phyloP scores from a whole-genome alignment of 2,888 invertebrate genomes.

The Cosmopolites sordidus region DNA sequence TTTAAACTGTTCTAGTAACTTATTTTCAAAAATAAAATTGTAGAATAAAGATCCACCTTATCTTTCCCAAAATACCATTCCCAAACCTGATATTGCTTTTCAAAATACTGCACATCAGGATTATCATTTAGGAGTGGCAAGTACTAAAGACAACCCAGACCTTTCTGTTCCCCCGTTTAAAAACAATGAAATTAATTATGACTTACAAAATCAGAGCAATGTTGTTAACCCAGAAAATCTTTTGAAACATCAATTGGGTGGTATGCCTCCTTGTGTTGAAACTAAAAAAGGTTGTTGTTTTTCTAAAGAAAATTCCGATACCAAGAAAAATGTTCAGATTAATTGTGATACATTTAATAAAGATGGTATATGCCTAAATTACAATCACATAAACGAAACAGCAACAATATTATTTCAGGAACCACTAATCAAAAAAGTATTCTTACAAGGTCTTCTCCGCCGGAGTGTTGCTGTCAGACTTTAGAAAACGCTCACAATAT shows the following conservation, averaged over 20 bases:
- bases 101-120: constrained; percentile 28
- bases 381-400: not conserved
- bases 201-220: constrained; percentile 1
- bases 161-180: constrained; percentile 30
- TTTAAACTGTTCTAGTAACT: not conserved
- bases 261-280: constrained; percentile 25
- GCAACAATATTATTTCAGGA: constrained; percentile 12
- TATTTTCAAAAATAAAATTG: too few relatives aligned
- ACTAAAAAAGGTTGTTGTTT: constrained; percentile 14
- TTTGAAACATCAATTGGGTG: constrained; percentile 18
- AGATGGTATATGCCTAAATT: constrained; percentile 12
- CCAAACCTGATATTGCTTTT: constrained; percentile 33
- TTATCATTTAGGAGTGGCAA: constrained; percentile 33
- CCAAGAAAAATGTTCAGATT: constrained; percentile 12
- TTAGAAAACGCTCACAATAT: not conserved
- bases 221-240: constrained; percentile 5
- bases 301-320: not conserved
- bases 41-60: constrained; percentile 14
- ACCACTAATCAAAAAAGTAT: constrained; percentile 17
- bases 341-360: constrained; percentile 22
- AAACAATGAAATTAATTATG: constrained; percentile 6
- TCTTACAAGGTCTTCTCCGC: constrained; percentile 7
- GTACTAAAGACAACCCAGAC: constrained; percentile 34
- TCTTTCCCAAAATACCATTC: constrained; percentile 34
- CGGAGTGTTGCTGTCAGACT: constrained; percentile 11